Base-by-base conservation (phyloP, 2,888 invertebrate species). In the Octonoba sinensis region DNA sequence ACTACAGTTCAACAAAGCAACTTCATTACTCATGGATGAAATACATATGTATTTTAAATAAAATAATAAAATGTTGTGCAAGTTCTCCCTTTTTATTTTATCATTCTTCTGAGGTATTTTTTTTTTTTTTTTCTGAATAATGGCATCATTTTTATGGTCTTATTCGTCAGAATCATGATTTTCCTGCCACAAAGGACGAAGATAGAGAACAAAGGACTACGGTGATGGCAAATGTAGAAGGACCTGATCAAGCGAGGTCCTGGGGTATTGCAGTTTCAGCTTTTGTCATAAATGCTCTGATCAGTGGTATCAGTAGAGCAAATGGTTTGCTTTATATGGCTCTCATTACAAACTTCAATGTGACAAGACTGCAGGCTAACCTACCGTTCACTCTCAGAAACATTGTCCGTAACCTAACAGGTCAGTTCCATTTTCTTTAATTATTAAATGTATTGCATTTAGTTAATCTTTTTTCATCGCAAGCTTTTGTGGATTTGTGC, bases 291-390 rank as follows among this genome's bases (percentile, higher is more conserved):
- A 79, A 79, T 24, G 56, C 60, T 22, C 22, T 79, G 1, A 54
- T 79, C 54, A 73, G 73, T 46, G 79, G 79, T 11, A 54, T 79
- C 60, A 73, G 69, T 27, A 57, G 79, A 27, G 49, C 79, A 2
- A 73, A 51, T 16, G 79, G 79, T 62, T 36, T 79, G n/a, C 73
- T 79, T 20, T 79, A 79, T n/a, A 73, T 79, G 15, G 66, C 73
- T 0, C 62, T 79, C n/a, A 79, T 79, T 18, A 73, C 62, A 0
- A 64, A 47, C 0, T 79, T 69, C 20, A 73, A 67, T 0, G 73
- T 73, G 20, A 56, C 73, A 22, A 79, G 79, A 16, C 51, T 73
- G 1, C 60, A 79, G 16, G 79, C 79, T 13, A 79, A 73, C 51
- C 49, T 79, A 11, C 79, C 79, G 0, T 79, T 79, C 27, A 79